Conservation (phyloP, 2,113 vertebrate genomes). For the Menidia beryllina region DNA sequence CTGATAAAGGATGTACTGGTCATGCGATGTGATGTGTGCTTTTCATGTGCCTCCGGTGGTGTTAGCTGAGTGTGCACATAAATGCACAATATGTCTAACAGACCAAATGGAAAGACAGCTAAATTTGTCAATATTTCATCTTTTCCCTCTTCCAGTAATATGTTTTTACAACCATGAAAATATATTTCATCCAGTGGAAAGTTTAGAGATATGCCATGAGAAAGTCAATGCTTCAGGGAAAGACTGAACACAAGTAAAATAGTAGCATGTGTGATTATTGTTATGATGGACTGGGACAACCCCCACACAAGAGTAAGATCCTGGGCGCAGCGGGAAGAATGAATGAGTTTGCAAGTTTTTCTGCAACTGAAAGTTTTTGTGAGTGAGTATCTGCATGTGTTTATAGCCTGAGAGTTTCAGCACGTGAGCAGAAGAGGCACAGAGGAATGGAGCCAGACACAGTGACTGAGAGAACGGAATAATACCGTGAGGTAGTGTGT, state of each 20-base stretch:
- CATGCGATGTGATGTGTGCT: slow-evolving; percentile 23
- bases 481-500: slow-evolving; percentile 48
- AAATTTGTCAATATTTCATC: neutral
- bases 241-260: neutral
- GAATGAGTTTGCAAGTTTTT: slow-evolving; percentile 11
- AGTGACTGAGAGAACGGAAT: slow-evolving; percentile 57
- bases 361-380: slow-evolving; percentile 23
- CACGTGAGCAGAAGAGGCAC: slow-evolving; percentile 34
- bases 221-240: neutral
- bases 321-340: slow-evolving; percentile 11
- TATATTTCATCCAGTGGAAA: neutral
- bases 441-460: slow-evolving; percentile 41
- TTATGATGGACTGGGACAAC: neutral
- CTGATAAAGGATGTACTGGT: slow-evolving; percentile 33
- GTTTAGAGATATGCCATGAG: neutral
- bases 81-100: slow-evolving; percentile 15
- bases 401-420: slow-evolving; percentile 27
- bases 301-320: neutral
- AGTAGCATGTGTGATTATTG: neutral
- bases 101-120: slow-evolving; percentile 6
- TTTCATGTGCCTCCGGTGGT: slow-evolving; percentile 38
- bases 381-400: slow-evolving; percentile 29
- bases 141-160: neutral
- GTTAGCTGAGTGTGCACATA: slow-evolving; percentile 32
- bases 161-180: neutral